These are phyloP conservation scores for Caenorhabditis elegans DNA, from an alignment of 1,140 invertebrate species.

Conservation along the genomic window DNA sequence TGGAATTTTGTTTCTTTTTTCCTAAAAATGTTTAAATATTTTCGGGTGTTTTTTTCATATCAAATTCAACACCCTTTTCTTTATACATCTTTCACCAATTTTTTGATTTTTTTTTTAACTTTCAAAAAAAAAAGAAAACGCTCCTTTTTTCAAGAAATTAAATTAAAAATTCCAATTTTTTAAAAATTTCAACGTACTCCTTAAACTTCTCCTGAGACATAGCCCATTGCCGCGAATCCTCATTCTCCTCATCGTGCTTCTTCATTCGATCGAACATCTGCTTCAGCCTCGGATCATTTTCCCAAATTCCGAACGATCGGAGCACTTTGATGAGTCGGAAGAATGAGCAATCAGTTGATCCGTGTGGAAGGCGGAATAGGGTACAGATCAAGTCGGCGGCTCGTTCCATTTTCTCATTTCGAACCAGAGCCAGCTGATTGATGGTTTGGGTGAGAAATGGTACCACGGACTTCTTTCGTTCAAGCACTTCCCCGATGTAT, in stretches of 20 bases:
- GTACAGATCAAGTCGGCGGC: constrained; percentile 3
- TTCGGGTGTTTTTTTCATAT: no score
- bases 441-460: neutral
- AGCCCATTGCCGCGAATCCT: constrained; percentile 49
- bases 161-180: no score
- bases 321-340: constrained; percentile 36
- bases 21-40: no score
- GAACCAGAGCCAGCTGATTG: neutral
- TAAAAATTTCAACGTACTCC: constrained; percentile 59
- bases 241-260: constrained; percentile 54
- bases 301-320: constrained; percentile 55
- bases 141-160: no score
- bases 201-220: constrained; percentile 58
- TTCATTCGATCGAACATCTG: constrained; percentile 58
- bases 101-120: no score
- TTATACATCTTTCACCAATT: no score
- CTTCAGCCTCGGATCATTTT: constrained; percentile 47
- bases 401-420: constrained; percentile 6
- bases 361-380: neutral
- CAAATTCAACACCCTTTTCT: no score
- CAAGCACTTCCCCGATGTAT: neutral
- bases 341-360: constrained; percentile 2
- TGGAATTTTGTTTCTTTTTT: no score
- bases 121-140: no score
- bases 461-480: constrained; percentile 25